Conservation (phyloP, 92 coral and sea anemone species). For the Siderastrea radians region DNA sequence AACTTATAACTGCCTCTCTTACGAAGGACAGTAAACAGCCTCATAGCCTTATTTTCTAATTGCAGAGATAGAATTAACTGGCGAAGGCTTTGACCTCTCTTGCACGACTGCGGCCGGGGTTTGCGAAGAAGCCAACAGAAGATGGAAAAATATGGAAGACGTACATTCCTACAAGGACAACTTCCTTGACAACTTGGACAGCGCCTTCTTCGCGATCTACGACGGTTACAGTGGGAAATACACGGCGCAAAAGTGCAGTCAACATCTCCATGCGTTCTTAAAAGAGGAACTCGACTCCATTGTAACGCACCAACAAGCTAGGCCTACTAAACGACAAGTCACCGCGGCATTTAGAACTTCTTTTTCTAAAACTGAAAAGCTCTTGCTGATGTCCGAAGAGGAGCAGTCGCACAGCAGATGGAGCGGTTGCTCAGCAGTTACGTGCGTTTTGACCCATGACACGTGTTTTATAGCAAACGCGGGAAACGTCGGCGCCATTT, state of each 20-base stretch:
- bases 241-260: slow-evolving; percentile 85
- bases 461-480: slow-evolving; percentile 88
- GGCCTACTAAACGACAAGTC: slow-evolving; percentile 51
- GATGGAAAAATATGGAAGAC: slow-evolving; percentile 84
- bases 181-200: slow-evolving; percentile 66
- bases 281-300: slow-evolving; percentile 70
- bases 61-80: slow-evolving; percentile 73
- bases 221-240: slow-evolving; percentile 93
- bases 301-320: slow-evolving; percentile 10
- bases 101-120: slow-evolving; percentile 81
- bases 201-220: slow-evolving; percentile 87
- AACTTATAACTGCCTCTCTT: no score
- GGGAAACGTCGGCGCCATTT: slow-evolving; percentile 90
- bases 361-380: slow-evolving; percentile 76
- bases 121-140: slow-evolving; percentile 86
- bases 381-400: slow-evolving; percentile 68
- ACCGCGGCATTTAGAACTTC: slow-evolving; percentile 79
- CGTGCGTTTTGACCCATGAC: slow-evolving; percentile 84
- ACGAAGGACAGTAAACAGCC: no score
- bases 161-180: slow-evolving; percentile 76
- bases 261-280: slow-evolving; percentile 80
- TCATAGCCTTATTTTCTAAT: neutral
- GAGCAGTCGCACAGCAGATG: slow-evolving; percentile 86
- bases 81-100: slow-evolving; percentile 64
- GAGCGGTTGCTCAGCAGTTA: slow-evolving; percentile 99